phyloP scores from a whole-genome alignment of 2,797 vertebrate species.

The Pempheris klunzingeri region DNA sequence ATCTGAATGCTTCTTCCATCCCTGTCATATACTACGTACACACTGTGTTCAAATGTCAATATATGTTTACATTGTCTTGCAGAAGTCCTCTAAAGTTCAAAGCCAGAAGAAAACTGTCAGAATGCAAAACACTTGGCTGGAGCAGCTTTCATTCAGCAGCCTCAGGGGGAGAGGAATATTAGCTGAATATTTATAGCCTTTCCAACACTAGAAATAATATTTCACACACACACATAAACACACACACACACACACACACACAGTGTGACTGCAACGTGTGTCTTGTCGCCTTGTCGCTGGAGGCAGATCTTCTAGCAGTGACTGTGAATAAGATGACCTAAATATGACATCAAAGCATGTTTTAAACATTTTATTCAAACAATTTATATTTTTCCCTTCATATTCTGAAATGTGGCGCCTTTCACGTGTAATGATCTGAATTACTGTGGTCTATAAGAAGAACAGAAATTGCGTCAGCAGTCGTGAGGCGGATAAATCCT shows the following conservation, averaged over 20 bases:
- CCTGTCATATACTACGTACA: background rate
- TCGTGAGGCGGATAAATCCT: constrained; percentile 54
- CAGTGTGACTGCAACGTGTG: constrained; percentile 21
- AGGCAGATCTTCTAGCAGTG: constrained; percentile 35
- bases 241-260: constrained; percentile 13
- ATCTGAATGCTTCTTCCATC: background rate
- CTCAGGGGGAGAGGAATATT: constrained; percentile 25
- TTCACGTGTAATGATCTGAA: constrained; percentile 23
- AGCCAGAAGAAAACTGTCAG: constrained; percentile 10
- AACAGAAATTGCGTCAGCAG: constrained; percentile 54
- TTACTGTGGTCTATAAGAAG: constrained; percentile 28
- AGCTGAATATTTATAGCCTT: constrained; percentile 60
- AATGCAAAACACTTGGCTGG: constrained; percentile 36
- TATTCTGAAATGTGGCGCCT: constrained; percentile 7
- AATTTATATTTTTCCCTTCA: constrained; percentile 7
- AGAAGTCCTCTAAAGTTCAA: constrained; percentile 13
- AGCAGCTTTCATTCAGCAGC: constrained; percentile 43
- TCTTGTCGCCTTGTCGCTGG: constrained; percentile 26
- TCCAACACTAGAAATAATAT: constrained; percentile 51
- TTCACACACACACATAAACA: constrained; percentile 27
- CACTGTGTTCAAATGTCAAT: background rate
- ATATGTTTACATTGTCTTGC: constrained; percentile 1
- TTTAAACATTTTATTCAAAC: constrained; percentile 37
- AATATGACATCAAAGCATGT: constrained; percentile 61
- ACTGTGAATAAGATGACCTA: constrained; percentile 57